Percentiles rank a stretch among this genome's conserved stretches.
phyloP scores from a whole-genome alignment of 2,113 vertebrate species.

The Heliornis fulica region DNA sequence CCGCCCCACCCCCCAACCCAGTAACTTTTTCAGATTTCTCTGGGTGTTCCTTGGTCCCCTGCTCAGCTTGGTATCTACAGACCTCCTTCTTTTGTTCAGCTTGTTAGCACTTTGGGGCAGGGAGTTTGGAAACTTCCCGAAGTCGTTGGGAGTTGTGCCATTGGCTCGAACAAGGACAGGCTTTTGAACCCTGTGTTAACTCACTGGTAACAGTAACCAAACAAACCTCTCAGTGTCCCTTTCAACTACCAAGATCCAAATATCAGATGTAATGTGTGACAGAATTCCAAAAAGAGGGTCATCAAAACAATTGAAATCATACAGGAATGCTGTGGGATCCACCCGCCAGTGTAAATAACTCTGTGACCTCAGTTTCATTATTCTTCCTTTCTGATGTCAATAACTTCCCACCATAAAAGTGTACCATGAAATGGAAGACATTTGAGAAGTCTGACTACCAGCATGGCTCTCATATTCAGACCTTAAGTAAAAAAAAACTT shows the following conservation, averaged over 20 bases:
- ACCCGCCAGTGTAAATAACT: slow-evolving; percentile 58
- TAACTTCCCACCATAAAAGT: slow-evolving; percentile 52
- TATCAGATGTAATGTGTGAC: slow-evolving; percentile 54
- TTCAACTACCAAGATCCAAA: slow-evolving; percentile 50
- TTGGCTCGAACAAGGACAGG: not conserved
- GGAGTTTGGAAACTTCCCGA: slow-evolving; percentile 1
- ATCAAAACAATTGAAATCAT: slow-evolving; percentile 57
- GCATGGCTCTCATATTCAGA: not conserved
- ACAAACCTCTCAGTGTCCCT: slow-evolving; percentile 21
- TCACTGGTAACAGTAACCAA: slow-evolving; percentile 25
- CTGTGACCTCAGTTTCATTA: slow-evolving; percentile 55
- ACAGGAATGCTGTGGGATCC: slow-evolving; percentile 54
- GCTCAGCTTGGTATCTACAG: not conserved
- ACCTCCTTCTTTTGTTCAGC: not conserved
- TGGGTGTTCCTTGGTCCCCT: not conserved
- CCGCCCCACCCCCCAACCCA: too few relatives aligned
- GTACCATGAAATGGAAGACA: slow-evolving; percentile 30
- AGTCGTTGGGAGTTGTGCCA: not conserved
- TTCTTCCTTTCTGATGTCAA: slow-evolving; percentile 48
- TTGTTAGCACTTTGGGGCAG: not conserved
- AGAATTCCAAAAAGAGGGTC: slow-evolving; percentile 52
- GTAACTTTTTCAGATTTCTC: not conserved
- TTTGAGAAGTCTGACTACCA: slow-evolving; percentile 32
- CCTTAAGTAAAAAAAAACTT: not conserved
- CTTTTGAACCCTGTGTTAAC: slow-evolving; percentile 30